Percentiles rank a stretch among this genome's conserved stretches.
These are phyloP conservation scores for Astur gentilis DNA, from an alignment of 2,113 vertebrate species.

Conservation along the genomic window DNA sequence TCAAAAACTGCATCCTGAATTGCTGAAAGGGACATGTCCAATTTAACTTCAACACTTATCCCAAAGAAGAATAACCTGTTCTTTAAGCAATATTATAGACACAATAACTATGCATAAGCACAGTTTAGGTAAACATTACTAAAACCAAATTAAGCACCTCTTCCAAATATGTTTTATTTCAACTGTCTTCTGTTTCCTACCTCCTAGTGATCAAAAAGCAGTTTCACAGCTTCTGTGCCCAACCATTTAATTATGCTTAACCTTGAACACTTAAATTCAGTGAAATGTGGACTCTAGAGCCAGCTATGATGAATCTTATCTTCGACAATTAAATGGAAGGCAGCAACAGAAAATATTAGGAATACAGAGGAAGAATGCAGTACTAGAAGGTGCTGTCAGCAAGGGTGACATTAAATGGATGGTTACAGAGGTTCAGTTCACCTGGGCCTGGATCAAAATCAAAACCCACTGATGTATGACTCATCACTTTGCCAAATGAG, in stretches of 20 bases:
- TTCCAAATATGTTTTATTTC: background rate
- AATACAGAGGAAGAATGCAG: background rate
- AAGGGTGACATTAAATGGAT: background rate
- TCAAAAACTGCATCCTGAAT: background rate
- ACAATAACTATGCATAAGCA: background rate
- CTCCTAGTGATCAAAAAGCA: background rate
- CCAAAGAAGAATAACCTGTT: background rate
- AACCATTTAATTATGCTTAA: background rate
- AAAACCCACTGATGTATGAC: background rate
- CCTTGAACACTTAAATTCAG: background rate
- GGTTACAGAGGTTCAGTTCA: background rate
- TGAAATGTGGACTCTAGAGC: background rate
- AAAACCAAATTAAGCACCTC: background rate
- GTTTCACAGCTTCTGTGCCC: background rate
- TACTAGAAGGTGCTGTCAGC: background rate
- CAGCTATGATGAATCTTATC: background rate
- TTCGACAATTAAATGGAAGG: background rate
- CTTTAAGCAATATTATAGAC: background rate
- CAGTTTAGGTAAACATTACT: background rate
- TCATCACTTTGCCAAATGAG: background rate
- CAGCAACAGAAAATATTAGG: background rate
- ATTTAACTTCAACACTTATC: background rate
- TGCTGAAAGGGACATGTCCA: background rate
- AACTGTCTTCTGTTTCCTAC: background rate
- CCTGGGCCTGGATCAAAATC: background rate